phyloP scores from a whole-genome alignment of 2,888 invertebrate species.

The Yponomeuta evonymella region DNA sequence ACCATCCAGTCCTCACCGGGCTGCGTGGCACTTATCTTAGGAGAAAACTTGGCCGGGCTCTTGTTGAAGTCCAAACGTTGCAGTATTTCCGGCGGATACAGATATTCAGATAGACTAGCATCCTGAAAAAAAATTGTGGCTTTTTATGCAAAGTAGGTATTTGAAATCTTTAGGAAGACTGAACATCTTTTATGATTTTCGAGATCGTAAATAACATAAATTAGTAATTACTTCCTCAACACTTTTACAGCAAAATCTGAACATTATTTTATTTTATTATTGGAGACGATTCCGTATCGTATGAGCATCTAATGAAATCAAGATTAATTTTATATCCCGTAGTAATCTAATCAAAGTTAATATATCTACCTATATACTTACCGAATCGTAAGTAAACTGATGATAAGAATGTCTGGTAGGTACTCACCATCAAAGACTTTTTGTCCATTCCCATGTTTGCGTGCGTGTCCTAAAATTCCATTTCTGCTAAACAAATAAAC shows the following conservation, averaged over 20 bases:
- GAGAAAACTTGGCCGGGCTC: slow-evolving; percentile 79
- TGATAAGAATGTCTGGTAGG: too few relatives aligned
- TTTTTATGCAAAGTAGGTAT: too few relatives aligned
- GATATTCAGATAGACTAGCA: slow-evolving; percentile 60
- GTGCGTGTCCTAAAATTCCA: neutral
- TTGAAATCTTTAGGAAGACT: neutral
- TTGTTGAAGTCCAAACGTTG: slow-evolving; percentile 79
- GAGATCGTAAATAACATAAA: neutral
- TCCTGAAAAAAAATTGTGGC: slow-evolving; percentile 43
- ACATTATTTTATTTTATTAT: neutral
- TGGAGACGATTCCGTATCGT: neutral
- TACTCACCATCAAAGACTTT: neutral
- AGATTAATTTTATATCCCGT: neutral
- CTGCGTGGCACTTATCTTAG: slow-evolving; percentile 79
- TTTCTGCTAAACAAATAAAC: neutral
- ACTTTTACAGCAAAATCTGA: neutral
- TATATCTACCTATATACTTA: too few relatives aligned
- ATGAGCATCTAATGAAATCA: neutral
- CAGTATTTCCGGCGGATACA: slow-evolving; percentile 82
- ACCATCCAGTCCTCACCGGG: slow-evolving; percentile 86
- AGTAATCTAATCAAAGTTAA: neutral
- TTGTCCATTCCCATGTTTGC: neutral
- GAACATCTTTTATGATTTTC: neutral
- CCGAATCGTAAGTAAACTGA: too few relatives aligned
- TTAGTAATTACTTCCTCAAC: neutral